Evolutionary conservation across 2,888 invertebrate genomes (phyloP), one percentile per base, ranked within the genome.

Genomic region (Neelides folsomi): DNA sequence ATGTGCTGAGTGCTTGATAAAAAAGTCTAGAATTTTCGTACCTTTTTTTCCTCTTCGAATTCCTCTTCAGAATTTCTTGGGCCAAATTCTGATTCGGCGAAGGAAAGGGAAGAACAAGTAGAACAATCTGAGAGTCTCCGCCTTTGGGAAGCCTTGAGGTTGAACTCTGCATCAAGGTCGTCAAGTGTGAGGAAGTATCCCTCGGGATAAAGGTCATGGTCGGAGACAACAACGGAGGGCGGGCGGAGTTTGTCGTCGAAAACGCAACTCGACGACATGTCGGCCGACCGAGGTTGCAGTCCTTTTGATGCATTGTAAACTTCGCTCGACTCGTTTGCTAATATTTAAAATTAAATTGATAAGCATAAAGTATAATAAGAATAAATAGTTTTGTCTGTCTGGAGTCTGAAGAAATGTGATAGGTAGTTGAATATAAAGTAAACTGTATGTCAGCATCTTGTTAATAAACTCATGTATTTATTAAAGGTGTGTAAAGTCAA

Each of bases 181-280:
- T 62, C 62, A 34, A 59, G 47, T 2, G 62, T 64, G 5, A 63
- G 51, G 47, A 42, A 62, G 9, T 51, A 54, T 19, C 56, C 62
- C 37, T 53, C 59, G 37, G 56, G 60, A 46, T 55, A 60, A 36
- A 64, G 46, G 51, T 64, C 64, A 53, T 64, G 64, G 48, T 64
- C 64, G 47, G 62, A 62, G 20, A 64, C 62, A 34, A 64, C 59
- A 6, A 64, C 64, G 5, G 64, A 64, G 8, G 64, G 64, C 36
- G 62, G 62, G 38, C 64, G 52, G 16, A 64, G 27, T 27, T 27
- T 27, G 27, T 27, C 27, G 7, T 27, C 27, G 27, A 27, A 27
- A 3, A 27, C 27, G 7, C 27, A 27, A 27, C 27, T 27, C 27
- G 27, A 27, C 27, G 27, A 27, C 27, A 27, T 27, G 27, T 27